Conservation (phyloP, 1,140 invertebrate genomes). For the Streblospio benedicti region DNA sequence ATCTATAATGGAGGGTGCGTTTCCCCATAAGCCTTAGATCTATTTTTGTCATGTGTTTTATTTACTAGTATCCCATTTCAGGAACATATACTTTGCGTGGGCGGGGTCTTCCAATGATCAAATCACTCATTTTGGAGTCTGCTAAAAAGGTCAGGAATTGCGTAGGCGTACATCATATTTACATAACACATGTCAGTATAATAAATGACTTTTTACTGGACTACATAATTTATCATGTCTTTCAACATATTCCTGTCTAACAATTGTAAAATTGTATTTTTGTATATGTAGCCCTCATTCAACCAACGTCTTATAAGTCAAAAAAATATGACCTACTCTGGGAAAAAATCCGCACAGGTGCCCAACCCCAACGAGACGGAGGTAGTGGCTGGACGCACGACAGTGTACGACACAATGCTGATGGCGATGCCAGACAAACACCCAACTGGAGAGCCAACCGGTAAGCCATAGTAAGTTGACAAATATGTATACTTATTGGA, state of each 20-base stretch:
- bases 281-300: no score
- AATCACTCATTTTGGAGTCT: slow-evolving; percentile 27
- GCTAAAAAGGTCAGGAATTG: slow-evolving; percentile 29
- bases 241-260: no score
- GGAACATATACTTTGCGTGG: slow-evolving; percentile 24
- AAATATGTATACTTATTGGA: no score
- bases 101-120: slow-evolving; percentile 31
- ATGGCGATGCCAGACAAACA: slow-evolving; percentile 18
- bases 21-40: no score
- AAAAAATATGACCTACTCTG: no score
- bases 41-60: background rate
- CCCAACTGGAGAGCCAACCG: slow-evolving; percentile 9
- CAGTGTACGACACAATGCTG: slow-evolving; percentile 42
- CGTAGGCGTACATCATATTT: no score
- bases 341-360: slow-evolving; percentile 22
- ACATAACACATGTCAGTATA: no score
- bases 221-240: no score
- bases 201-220: no score
- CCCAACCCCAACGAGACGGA: slow-evolving; percentile 36
- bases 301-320: no score
- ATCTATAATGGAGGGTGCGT: no score
- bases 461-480: slow-evolving; percentile 8
- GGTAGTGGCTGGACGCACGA: slow-evolving; percentile 24
- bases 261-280: background rate
- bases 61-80: background rate